These are phyloP conservation scores for Scalopus aquaticus DNA, from an alignment of 2,113 vertebrate species.

Conservation along the genomic window DNA sequence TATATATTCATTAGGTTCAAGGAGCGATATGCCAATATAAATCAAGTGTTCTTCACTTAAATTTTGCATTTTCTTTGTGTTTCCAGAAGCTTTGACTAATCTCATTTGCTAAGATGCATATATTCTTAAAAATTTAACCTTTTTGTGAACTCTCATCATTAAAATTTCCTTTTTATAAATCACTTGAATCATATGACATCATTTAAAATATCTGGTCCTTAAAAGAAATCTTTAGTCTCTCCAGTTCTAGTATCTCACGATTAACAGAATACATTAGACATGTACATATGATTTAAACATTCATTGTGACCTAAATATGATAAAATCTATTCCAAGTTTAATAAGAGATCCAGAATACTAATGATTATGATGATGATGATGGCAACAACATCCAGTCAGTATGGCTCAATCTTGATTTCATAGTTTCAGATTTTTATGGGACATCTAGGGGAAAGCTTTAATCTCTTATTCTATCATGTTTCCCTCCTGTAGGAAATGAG, in stretches of 20 bases:
- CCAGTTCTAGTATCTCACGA: neutral
- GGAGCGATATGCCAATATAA: slow-evolving; percentile 9
- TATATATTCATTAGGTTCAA: slow-evolving; percentile 39
- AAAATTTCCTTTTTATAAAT: slow-evolving; percentile 10
- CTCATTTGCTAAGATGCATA: neutral
- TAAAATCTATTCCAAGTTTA: no score
- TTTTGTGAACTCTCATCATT: slow-evolving; percentile 13
- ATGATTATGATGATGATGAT: no score
- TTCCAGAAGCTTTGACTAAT: neutral
- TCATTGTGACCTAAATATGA: neutral
- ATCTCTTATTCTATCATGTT: neutral
- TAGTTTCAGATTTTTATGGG: neutral
- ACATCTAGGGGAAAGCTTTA: neutral
- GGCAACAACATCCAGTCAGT: neutral
- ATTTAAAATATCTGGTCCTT: neutral
- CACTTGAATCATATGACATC: neutral
- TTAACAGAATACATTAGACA: neutral
- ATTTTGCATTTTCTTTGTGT: slow-evolving; percentile 2
- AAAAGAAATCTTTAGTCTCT: neutral
- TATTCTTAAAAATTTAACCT: neutral
- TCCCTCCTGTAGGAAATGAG: neutral
- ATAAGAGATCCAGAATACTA: no score
- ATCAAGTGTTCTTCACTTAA: slow-evolving; percentile 27
- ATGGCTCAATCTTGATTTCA: neutral
- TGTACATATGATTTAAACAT: neutral